Evolutionary conservation across 2,113 vertebrate genomes (phyloP), one percentile per base, ranked within the genome.

Genomic region (Lynx canadensis): DNA sequence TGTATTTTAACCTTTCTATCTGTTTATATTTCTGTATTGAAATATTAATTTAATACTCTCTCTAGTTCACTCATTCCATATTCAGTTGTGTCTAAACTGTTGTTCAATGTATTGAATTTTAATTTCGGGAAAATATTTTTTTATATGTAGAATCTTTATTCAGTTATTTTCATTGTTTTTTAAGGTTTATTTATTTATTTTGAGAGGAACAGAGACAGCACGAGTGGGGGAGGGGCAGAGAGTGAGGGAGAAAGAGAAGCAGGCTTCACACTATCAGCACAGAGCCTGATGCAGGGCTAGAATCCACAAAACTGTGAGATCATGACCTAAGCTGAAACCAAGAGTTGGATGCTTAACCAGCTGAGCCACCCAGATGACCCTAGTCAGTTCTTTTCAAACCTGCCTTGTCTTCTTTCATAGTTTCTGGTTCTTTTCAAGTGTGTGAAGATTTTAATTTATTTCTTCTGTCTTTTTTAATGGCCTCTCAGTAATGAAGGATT

Each of bases 1-100:
- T 89, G n/a, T 94, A 9, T 87, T 36, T 95, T 86, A 87, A 94
- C 0, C 5, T 60, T 95, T 63, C 7, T 92, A 36, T 92, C 55
- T 36, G 91, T 94, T 84, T 95, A 65, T 87, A 14, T 83, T 6
- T 83, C 29, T 79, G 5, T 29, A 7, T 66, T 88, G 6, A 87
- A 95, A 91, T 29, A 87, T 69, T 88, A 94, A 25, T 89, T 66
- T 1, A 79, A 9, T 79, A 21, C 74, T 95, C 41, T 84, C 1
- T 92, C 55, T 25, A 84, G 2, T 38, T 97, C 57, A 92, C 31
- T 74, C 89, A 89, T 92, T 74, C 5, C 11, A 6, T 82, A 38
- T 50, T 84, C 21, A 83, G 18, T 12, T 29, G 7, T 93, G 10
- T 88, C 69, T 88, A 79, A 91, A 60, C 33, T 89, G 8, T 27